Evolutionary conservation across 2,888 invertebrate species (phyloP).

Genomic region (Amiota mariae): DNA sequence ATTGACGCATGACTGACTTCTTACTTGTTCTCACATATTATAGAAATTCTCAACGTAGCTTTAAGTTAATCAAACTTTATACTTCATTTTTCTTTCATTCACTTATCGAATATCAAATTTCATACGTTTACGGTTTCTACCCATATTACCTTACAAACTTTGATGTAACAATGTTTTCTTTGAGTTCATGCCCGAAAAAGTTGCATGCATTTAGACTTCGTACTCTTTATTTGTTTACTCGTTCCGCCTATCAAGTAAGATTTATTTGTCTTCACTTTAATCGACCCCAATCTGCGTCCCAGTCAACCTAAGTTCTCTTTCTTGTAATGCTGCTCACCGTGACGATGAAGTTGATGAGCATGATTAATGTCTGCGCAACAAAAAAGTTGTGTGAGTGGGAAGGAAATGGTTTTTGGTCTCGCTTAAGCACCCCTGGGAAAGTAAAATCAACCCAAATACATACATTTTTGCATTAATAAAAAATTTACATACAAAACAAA

Average conservation of each 20-base stretch:
- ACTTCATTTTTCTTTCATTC: neutral
- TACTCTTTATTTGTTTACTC: neutral
- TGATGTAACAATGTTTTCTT: neutral
- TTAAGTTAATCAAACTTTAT: neutral
- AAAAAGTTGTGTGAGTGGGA: constrained; percentile 5
- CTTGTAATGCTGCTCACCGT: neutral
- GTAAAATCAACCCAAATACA: too few relatives aligned
- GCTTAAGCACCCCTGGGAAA: constrained; percentile 19
- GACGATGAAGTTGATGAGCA: constrained; percentile 10
- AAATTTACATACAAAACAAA: neutral
- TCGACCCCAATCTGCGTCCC: neutral
- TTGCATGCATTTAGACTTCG: neutral
- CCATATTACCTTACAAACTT: neutral
- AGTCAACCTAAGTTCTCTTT: constrained; percentile 15
- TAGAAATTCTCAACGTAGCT: constrained; percentile 4
- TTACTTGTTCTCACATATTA: neutral
- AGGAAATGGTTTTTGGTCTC: constrained; percentile 10
- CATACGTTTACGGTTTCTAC: constrained; percentile 21
- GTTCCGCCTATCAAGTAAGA: constrained; percentile 18
- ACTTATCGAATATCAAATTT: constrained; percentile 11
- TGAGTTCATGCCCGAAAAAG: constrained; percentile 1
- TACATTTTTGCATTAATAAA: neutral
- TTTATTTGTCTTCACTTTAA: constrained; percentile 26
- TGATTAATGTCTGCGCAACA: neutral
- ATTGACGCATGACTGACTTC: too few relatives aligned